Base-by-base conservation (phyloP, 1,140 invertebrate genomes). In the Eumaeus atala region DNA sequence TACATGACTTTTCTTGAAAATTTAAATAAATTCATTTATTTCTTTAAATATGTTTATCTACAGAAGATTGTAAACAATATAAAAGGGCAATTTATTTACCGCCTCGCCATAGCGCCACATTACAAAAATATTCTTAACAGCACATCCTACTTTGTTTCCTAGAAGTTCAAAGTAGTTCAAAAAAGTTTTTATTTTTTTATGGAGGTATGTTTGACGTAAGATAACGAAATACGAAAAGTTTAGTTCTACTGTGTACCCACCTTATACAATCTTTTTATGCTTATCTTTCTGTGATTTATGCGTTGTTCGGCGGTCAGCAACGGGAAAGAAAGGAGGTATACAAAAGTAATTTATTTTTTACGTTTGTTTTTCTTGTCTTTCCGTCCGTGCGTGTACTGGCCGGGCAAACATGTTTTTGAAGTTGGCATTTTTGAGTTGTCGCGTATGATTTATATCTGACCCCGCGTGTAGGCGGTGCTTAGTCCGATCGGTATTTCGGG, bases 251-350 rank as follows among this genome's bases (percentile, higher is more conserved):
- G 81, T 79, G 78, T 84, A 83, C 77, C 77, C 69, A 78, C 74
- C 79, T 84, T 78, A 84, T 87, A 84, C 84, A 84, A 84, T 85
- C 80, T 85, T 84, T 85, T 85, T 85, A 84, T 84, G 84, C 82
- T 87, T 87, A 87, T 87, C 84, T 87, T 83, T 83, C 75, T 81
- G 82, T 84, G 82, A 87, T 87, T 87, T 87, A 87, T 80, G 77
- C 70, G 59, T 76, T 72, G 77, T 83, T 83, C 82, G 77, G 77
- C 75, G 75, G 78, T 76, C 81, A 81, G 71, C 77, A 80, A 84
- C 80, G 82, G 78, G 75, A 83, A 87, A 84, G 82, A 85, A 87
- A 84, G 80, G 72, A 87, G 78, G 78, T 83, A 84, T 84, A 85
- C 84, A 85, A 87, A 83, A 81, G 84, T 87, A 84, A 87, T 87